Conservation (phyloP, 2,888 invertebrate species). For the Idaea aversata region DNA sequence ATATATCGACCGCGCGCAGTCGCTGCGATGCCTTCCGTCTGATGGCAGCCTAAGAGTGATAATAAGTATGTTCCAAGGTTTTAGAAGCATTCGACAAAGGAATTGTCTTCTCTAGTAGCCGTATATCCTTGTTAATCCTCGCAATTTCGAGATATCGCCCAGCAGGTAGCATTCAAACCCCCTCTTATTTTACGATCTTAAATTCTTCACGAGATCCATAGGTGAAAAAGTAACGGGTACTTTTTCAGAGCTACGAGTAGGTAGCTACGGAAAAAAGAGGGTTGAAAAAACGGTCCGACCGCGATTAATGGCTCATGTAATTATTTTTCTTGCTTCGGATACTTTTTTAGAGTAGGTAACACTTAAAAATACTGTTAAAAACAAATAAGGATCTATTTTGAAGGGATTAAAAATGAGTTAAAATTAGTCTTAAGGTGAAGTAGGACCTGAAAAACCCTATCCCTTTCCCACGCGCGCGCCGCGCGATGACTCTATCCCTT, state of each 20-base stretch:
- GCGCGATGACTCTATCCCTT: no score
- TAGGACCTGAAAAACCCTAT: no score
- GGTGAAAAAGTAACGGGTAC: conserved; percentile 60
- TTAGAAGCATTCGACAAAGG: background rate
- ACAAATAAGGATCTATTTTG: conserved; percentile 3
- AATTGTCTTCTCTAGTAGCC: conserved; percentile 25
- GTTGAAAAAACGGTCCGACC: conserved; percentile 46
- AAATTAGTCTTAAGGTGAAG: no score
- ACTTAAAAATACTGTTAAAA: conserved; percentile 5
- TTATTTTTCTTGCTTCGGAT: conserved; percentile 34
- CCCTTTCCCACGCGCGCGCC: no score
- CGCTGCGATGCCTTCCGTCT: no score
- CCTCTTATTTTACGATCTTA: conserved; percentile 77
- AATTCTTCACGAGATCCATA: conserved; percentile 73
- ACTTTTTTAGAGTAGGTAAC: conserved; percentile 9
- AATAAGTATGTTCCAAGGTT: background rate
- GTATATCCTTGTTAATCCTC: conserved; percentile 29
- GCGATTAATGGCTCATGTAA: conserved; percentile 58
- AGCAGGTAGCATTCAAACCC: conserved; percentile 51
- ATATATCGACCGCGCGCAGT: no score
- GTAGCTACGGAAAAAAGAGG: conserved; percentile 44
- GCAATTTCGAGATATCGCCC: conserved; percentile 51
- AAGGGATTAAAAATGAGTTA: background rate
- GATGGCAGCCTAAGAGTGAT: no score
- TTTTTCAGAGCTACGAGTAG: conserved; percentile 50